Evolutionary conservation across 2,888 invertebrate genomes (phyloP), one percentile per base, ranked within the genome.

Genomic region (Lottia scabra): DNA sequence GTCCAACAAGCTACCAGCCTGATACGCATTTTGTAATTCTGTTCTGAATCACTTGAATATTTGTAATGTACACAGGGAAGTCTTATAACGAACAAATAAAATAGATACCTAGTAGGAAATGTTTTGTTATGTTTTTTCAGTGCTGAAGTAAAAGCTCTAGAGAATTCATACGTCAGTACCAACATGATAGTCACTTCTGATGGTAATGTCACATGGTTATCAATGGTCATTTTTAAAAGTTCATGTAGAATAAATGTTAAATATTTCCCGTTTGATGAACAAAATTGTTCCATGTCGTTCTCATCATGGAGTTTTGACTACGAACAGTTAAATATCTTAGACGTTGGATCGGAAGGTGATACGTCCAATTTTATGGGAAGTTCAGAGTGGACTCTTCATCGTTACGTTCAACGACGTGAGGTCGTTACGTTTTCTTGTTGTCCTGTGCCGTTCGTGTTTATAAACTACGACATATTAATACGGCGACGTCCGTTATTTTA

Each of bases 301-400:
- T 91, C 91, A 10, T 91, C 91, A 1, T 92, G 92, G 92, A 91
- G 91, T 0, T 92, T 91, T 83, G 91, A 91, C 76, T 90, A 91
- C 13, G 89, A 80, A 45, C 80, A 91, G 81, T 87, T 92, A 26
- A 87, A 88, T 72, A 75, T 88, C 5, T 83, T 87, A 62, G 83
- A 81, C 27, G 85, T 94, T 68, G 94, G 94, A 84, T 93, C 44
- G 8, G 43, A 94, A 84, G 96, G 96, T 0, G 96, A 96, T 90
- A 93, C 94, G 68, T 94, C 94, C 80, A 96, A 95, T 91, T 96
- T 96, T 89, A 95, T 96, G 87, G 94, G 94, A n/a, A 96, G 96
- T 88, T 95, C 95, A 10, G 96, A 96, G 90, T 96, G 96, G 90
- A 94, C 95, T 87, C 90, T 96, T 80, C 85, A 91, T 26, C 88